Evolutionary conservation across 2,113 vertebrate species (phyloP).

Genomic region (Circaetus gallicus): DNA sequence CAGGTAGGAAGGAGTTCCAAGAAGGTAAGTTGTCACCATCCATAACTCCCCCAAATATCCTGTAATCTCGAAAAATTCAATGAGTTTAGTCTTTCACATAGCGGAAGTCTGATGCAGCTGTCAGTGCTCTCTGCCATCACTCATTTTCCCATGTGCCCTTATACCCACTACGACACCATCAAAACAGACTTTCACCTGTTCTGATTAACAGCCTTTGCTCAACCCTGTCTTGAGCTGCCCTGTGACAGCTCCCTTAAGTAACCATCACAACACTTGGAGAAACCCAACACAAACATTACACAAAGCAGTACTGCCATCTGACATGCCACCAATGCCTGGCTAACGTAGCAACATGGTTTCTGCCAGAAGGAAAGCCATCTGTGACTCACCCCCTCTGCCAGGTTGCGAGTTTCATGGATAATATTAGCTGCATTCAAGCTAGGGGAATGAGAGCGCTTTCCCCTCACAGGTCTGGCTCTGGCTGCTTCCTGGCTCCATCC

Average conservation of each 20-base stretch:
- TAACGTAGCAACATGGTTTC: rapidly evolving
- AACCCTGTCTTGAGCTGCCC: neutral
- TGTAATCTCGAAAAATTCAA: neutral
- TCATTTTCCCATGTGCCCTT: neutral
- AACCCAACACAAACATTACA: neutral
- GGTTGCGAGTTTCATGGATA: neutral
- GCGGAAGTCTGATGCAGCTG: rapidly evolving
- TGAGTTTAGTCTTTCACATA: neutral
- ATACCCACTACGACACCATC: rapidly evolving
- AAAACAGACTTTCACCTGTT: neutral
- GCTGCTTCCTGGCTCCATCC: neutral
- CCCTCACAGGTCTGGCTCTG: neutral
- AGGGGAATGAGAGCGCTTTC: neutral
- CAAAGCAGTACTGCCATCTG: neutral
- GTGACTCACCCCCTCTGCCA: neutral
- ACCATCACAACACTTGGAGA: neutral
- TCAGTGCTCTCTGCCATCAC: neutral
- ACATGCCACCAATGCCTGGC: neutral
- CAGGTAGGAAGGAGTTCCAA: neutral
- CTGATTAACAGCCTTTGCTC: neutral
- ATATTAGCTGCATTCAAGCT: neutral
- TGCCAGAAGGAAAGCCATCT: neutral
- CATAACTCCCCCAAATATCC: neutral
- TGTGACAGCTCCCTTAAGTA: neutral
- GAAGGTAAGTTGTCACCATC: neutral